Evolutionary conservation across 2,888 invertebrate genomes (phyloP).

Genomic region (Dione juno): DNA sequence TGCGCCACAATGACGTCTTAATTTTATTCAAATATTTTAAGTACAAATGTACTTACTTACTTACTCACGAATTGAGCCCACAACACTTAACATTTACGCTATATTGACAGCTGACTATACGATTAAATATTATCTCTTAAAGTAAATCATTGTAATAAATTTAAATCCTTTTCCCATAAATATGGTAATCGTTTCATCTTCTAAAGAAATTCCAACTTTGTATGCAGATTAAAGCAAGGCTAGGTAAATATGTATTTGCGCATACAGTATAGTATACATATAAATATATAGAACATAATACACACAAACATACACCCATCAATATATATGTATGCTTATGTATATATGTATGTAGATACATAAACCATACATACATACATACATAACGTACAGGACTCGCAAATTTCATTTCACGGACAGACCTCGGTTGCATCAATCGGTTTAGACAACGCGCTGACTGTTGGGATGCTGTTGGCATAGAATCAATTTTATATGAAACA

Average conservation of each 20-base stretch:
- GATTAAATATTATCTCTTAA: background rate
- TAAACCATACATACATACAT: background rate
- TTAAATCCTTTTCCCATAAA: constrained; percentile 9
- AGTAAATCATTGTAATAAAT: background rate
- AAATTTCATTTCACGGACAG: constrained; percentile 59
- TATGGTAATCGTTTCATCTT: constrained; percentile 7
- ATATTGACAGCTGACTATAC: no score
- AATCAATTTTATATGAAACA: constrained; percentile 43
- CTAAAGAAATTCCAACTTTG: constrained; percentile 2
- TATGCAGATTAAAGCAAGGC: background rate
- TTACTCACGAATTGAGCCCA: no score
- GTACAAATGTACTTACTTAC: no score
- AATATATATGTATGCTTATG: background rate
- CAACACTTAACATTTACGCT: no score
- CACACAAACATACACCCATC: background rate
- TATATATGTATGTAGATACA: background rate
- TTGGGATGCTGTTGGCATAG: constrained; percentile 56
- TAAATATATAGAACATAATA: constrained; percentile 14
- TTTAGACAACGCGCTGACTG: constrained; percentile 65
- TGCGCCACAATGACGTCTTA: no score
- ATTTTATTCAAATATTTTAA: no score
- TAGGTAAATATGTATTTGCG: no score
- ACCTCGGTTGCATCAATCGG: constrained; percentile 70
- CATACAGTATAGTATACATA: constrained; percentile 15
- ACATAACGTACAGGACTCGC: constrained; percentile 46